phyloP scores from a whole-genome alignment of 2,888 invertebrate genomes.

The Eupithecia subumbrata region DNA sequence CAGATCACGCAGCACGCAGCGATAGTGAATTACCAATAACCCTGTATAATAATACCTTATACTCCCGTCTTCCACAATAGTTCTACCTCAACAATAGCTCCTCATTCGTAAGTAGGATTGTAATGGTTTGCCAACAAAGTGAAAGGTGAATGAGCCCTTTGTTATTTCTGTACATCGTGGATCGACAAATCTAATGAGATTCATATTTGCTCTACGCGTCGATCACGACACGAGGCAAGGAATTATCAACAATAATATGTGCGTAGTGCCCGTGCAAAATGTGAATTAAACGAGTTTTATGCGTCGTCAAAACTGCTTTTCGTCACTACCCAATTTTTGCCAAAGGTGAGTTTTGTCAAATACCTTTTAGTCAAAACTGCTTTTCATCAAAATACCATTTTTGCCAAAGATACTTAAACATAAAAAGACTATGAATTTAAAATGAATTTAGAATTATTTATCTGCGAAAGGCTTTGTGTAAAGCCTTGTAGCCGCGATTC shows the following conservation, averaged over 20 bases:
- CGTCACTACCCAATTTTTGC: too few relatives aligned
- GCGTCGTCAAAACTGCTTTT: too few relatives aligned
- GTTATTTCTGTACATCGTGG: constrained; percentile 7
- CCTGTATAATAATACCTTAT: not conserved
- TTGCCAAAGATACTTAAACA: too few relatives aligned
- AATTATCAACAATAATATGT: not conserved
- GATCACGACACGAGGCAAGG: constrained; percentile 13
- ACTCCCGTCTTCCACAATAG: not conserved
- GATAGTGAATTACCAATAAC: too few relatives aligned
- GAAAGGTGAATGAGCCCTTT: constrained; percentile 9
- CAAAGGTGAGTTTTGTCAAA: too few relatives aligned
- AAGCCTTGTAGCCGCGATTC: not conserved
- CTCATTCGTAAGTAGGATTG: not conserved
- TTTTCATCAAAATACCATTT: too few relatives aligned
- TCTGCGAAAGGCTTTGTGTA: not conserved
- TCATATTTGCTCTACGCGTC: constrained; percentile 24
- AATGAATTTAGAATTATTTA: not conserved
- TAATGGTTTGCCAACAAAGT: constrained; percentile 11
- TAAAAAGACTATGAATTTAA: too few relatives aligned
- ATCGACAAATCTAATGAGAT: constrained; percentile 19
- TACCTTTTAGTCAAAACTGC: too few relatives aligned
- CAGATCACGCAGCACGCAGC: too few relatives aligned
- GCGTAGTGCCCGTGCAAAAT: too few relatives aligned
- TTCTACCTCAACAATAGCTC: not conserved
- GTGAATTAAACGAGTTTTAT: too few relatives aligned